Percentiles rank a stretch among this genome's conserved stretches.
Evolutionary conservation across 1,140 invertebrate species (phyloP).

Genomic region (Atopsyche davidsoni): DNA sequence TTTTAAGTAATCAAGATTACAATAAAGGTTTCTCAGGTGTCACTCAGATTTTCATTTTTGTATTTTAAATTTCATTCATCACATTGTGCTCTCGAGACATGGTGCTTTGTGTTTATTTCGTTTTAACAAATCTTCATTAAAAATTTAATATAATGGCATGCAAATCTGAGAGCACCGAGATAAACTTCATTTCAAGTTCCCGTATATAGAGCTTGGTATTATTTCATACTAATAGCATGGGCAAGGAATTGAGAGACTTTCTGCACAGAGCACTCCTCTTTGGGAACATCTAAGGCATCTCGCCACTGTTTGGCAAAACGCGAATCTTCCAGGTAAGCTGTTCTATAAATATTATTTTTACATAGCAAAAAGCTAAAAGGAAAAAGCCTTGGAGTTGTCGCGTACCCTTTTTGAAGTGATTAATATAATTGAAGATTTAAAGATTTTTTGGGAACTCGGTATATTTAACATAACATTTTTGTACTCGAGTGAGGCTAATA

Average conservation of each 20-base stretch:
- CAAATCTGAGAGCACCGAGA: conserved; percentile 23
- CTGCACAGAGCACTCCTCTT: conserved; percentile 33
- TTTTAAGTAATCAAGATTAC: too few species aligned
- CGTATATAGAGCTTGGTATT: conserved; percentile 30
- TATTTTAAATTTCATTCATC: too few species aligned
- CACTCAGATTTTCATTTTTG: too few species aligned
- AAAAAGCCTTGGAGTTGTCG: background rate
- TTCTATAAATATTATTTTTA: too few species aligned
- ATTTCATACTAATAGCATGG: conserved; percentile 48
- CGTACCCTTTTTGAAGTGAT: too few species aligned
- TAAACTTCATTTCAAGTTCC: conserved; percentile 24
- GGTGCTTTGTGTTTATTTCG: background rate
- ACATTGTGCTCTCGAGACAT: too few species aligned
- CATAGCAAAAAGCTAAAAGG: background rate
- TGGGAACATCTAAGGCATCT: conserved; percentile 39
- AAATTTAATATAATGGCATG: conserved; percentile 21
- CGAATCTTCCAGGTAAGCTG: conserved; percentile 22
- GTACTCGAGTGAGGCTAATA: too few species aligned
- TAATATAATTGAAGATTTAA: too few species aligned
- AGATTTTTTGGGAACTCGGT: too few species aligned
- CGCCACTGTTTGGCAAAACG: conserved; percentile 35
- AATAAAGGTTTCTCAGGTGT: too few species aligned
- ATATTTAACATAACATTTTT: too few species aligned
- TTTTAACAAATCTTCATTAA: conserved; percentile 5
- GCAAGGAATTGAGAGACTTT: conserved; percentile 32